Evolutionary conservation across 2,888 invertebrate species (phyloP), one percentile per base, ranked within the genome.

Genomic region (Pantelozetes paolii): DNA sequence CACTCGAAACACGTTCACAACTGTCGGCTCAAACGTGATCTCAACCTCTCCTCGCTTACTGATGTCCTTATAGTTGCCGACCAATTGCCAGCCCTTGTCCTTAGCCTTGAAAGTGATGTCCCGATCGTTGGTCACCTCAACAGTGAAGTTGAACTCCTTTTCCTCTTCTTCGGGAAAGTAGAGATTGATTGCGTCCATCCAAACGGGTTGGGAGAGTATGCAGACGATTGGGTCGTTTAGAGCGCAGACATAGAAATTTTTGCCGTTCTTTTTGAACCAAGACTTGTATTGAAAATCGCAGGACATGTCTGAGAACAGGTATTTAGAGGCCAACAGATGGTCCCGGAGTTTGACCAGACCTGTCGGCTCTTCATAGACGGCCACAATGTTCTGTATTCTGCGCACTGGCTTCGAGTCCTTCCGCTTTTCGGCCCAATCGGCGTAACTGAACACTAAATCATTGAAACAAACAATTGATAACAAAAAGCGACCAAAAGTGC

Each of bases 181-280:
- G 20, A 67, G 67, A 9, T 11, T 20, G 11, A 67, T 67, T 15
- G 40, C 8, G 67, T 67, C 67, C 67, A 67, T 67, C 67, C 67
- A 67, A 40, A 67, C 67, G 23, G 67, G 67, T 42, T 67, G 67
- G 28, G 36, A 42, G 2, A 67, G 67, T 15, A 67, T 20, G 36
- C 40, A 36, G 2, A 67, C 42, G 18, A 67, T 67, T 3, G 67
- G 67, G 42, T 67, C 67, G 15, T 67, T 67, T 1, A 67, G 40
- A 20, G 67, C 67, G 15, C 67, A 67, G 67, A 67, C 67, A 32
- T 67, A 67, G 20, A 67, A 67, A 11, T 36, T 67, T 67, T 42
- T 67, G 40, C 40, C 40, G 13, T 36, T 40, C 67, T 40, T 67
- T 40, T 67, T 67, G 40, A 15, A 67, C 67, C 67, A 67, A 6